These are phyloP conservation scores for Papilio elwesi DNA, from an alignment of 2,888 invertebrate species.

Conservation along the genomic window DNA sequence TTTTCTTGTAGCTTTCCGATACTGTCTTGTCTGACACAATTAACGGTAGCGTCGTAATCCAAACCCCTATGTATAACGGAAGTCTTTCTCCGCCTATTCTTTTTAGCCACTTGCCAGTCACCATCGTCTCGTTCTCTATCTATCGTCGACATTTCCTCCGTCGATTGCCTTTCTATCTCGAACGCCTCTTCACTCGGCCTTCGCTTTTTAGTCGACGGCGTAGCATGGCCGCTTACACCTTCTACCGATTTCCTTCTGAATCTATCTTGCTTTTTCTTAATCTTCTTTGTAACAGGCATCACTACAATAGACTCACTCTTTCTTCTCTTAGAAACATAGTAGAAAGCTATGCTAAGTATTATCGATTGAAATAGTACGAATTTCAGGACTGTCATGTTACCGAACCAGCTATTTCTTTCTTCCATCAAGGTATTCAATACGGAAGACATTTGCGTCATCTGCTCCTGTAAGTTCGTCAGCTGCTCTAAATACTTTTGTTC, in stretches of 20 bases:
- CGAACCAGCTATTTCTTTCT: conserved; percentile 87
- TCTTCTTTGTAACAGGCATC: conserved; percentile 62
- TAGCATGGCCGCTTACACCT: conserved; percentile 82
- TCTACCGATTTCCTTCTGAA: conserved; percentile 87
- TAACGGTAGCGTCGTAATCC: conserved; percentile 62
- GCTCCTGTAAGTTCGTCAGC: conserved; percentile 86
- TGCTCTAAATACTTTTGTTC: conserved; percentile 92
- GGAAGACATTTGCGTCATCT: conserved; percentile 85
- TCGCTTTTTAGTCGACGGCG: conserved; percentile 83
- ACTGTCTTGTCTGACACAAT: conserved; percentile 60
- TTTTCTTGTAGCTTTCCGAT: conserved; percentile 76
- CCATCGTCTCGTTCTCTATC: conserved; percentile 77
- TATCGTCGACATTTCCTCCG: conserved; percentile 74
- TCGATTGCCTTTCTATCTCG: conserved; percentile 84
- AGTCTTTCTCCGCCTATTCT: conserved; percentile 79
- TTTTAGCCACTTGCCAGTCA: conserved; percentile 77
- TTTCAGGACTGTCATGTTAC: conserved; percentile 84
- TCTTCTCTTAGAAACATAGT: conserved; percentile 78
- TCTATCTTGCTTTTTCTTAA: conserved; percentile 69
- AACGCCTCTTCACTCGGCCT: conserved; percentile 91
- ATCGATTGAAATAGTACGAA: conserved; percentile 79
- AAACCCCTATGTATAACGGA: conserved; percentile 70
- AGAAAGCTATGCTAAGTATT: conserved; percentile 76
- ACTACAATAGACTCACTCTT: conserved; percentile 63
- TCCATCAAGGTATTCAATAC: conserved; percentile 85